Conservation (phyloP, 1,140 invertebrate species). For the Notospermus geniculatus region DNA sequence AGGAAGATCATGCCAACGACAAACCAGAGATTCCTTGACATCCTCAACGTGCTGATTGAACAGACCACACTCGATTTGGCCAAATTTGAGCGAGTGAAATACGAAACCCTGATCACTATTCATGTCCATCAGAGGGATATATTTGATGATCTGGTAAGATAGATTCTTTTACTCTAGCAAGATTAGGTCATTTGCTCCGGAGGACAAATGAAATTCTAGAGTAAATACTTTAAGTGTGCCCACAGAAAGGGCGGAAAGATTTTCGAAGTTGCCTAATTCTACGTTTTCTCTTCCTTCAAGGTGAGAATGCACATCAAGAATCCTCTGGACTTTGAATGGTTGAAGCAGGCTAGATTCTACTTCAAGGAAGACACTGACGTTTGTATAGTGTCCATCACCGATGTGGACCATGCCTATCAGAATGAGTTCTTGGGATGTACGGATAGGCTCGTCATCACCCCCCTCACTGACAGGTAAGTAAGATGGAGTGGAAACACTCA, state of each 20-base stretch:
- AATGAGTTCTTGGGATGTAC: slow-evolving; percentile 97
- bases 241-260: too few relatives aligned
- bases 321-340: slow-evolving; percentile 91
- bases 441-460: slow-evolving; percentile 92
- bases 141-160: slow-evolving; percentile 90
- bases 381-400: slow-evolving; percentile 88
- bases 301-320: slow-evolving; percentile 49
- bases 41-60: slow-evolving; percentile 90
- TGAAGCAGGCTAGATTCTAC: slow-evolving; percentile 95
- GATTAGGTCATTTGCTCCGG: too few relatives aligned
- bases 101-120: slow-evolving; percentile 94
- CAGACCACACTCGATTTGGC: slow-evolving; percentile 90
- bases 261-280: too few relatives aligned
- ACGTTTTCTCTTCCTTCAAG: slow-evolving; percentile 25
- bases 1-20: slow-evolving; percentile 93
- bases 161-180: too few relatives aligned
- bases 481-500: neutral
- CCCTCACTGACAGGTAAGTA: slow-evolving; percentile 84
- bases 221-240: too few relatives aligned
- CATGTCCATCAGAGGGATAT: slow-evolving; percentile 97
- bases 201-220: too few relatives aligned
- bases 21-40: slow-evolving; percentile 88
- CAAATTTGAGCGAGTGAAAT: slow-evolving; percentile 89
- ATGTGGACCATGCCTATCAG: slow-evolving; percentile 92
- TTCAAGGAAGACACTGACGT: slow-evolving; percentile 94